Base-by-base conservation (phyloP, 2,797 vertebrate genomes). In the Arrhamphus sclerolepis region DNA sequence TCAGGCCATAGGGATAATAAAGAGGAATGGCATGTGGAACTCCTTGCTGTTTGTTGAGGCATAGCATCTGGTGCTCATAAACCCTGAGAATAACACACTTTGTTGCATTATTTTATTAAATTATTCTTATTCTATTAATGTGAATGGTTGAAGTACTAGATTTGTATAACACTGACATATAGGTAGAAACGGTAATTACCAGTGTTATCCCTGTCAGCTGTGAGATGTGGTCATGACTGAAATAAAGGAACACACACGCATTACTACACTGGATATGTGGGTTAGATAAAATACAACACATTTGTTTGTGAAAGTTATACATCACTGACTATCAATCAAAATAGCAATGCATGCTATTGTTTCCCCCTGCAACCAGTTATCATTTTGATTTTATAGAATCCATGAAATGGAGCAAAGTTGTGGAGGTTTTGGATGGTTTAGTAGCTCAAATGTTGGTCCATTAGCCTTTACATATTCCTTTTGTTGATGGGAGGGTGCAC, bases 401-500 rank as follows among this genome's bases (percentile, higher is more conserved):
- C 68, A 69, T 47, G 52, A 46, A 70, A 38, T 16, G 24, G 24
- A 26, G 3, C 5, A 38, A 1, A 38, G 13, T 38, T 38, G 5
- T 67, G 48, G 1, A 40, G 49, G 31, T 48, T 56, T 38, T 52
- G 42, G 56, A 68, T 62, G 47, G 34, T 48, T 28, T 56, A 31
- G 34, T 66, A 43, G 46, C 60, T 53, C 31, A 74, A 67, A 72
- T 81, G 56, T 72, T 77, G 73, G 77, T 80, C 71, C 55, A 77
- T 83, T 78, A 66, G 67, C 68, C 66, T 78, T 82, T 75, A 65
- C 64, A 74, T 80, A 78, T 78, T 52, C 39, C 44, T 64, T 49
- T 43, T 34, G 55, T 62, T 84, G 87, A 89, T 74, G 59, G 77
- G 82, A 72, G 55, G 67, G 55, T 70, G 75, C 57, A 65, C 85